phyloP scores from a whole-genome alignment of 1,140 invertebrate species.

The Phenacoccus solenopsis region DNA sequence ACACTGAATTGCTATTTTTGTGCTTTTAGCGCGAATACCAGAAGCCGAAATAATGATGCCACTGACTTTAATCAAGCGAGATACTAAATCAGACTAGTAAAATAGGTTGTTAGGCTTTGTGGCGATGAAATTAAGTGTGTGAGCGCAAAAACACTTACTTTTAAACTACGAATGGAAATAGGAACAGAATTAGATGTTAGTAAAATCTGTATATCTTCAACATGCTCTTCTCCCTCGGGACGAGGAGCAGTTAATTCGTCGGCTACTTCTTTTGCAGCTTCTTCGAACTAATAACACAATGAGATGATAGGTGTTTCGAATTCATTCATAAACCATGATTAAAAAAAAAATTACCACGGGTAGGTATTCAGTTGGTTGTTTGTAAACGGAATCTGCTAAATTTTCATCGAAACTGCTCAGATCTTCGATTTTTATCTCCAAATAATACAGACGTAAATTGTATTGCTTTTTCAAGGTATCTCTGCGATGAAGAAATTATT shows the following conservation, averaged over 20 bases:
- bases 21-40: conserved; percentile 88
- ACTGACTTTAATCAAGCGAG: conserved; percentile 83
- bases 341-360: conserved; percentile 47
- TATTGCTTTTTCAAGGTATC: conserved; percentile 90
- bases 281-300: conserved; percentile 59
- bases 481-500: conserved; percentile 41
- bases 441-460: conserved; percentile 75
- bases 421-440: conserved; percentile 92
- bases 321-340: background rate
- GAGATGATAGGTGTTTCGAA: background rate
- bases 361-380: conserved; percentile 84
- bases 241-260: conserved; percentile 91
- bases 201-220: conserved; percentile 90
- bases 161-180: conserved; percentile 67
- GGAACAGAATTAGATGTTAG: conserved; percentile 75
- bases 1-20: conserved; percentile 90
- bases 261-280: conserved; percentile 91
- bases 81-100: conserved; percentile 77
- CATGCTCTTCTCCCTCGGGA: conserved; percentile 74
- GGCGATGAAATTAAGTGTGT: background rate
- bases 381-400: conserved; percentile 81
- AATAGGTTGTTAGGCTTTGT: conserved; percentile 19
- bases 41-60: conserved; percentile 93
- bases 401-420: conserved; percentile 88
- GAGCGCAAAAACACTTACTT: conserved; percentile 42